Evolutionary conservation across 2,888 invertebrate species (phyloP).

Genomic region (Philonicus albiceps): DNA sequence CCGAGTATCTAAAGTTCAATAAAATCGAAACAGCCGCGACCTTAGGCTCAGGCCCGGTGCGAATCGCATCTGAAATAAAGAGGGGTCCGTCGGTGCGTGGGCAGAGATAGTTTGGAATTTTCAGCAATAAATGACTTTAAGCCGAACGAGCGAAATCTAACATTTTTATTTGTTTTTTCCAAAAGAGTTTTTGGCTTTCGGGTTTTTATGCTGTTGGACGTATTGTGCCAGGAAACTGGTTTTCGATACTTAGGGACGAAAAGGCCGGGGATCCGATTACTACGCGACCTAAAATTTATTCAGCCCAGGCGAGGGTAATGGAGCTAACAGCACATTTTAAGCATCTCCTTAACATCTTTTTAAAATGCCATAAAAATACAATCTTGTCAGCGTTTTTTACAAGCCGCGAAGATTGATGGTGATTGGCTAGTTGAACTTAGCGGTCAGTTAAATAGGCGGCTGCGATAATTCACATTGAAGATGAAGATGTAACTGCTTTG

Average conservation of each 20-base stretch:
- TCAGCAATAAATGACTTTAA: constrained; percentile 30
- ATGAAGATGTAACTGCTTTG: neutral
- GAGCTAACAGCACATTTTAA: neutral
- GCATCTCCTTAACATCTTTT: constrained; percentile 12
- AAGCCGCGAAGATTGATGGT: neutral
- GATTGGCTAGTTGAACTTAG: neutral
- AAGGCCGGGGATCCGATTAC: constrained; percentile 6
- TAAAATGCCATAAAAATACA: constrained; percentile 21
- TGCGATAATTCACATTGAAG: neutral
- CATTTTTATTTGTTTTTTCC: neutral
- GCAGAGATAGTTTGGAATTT: constrained; percentile 24
- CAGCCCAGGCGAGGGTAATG: constrained; percentile 11
- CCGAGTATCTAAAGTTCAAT: constrained; percentile 3
- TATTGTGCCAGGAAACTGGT: neutral
- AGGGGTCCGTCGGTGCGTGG: constrained; percentile 11
- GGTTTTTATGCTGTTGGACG: neutral
- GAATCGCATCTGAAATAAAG: neutral
- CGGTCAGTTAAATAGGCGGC: neutral
- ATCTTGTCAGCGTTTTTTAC: neutral
- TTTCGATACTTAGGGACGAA: constrained; percentile 1
- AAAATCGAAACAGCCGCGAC: neutral
- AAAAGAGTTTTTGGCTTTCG: neutral
- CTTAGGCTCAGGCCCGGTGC: neutral
- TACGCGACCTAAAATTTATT: constrained; percentile 9
- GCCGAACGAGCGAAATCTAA: constrained; percentile 4